These are phyloP conservation scores for Macropis europaea DNA, from an alignment of 2,888 invertebrate genomes.

Conservation along the genomic window DNA sequence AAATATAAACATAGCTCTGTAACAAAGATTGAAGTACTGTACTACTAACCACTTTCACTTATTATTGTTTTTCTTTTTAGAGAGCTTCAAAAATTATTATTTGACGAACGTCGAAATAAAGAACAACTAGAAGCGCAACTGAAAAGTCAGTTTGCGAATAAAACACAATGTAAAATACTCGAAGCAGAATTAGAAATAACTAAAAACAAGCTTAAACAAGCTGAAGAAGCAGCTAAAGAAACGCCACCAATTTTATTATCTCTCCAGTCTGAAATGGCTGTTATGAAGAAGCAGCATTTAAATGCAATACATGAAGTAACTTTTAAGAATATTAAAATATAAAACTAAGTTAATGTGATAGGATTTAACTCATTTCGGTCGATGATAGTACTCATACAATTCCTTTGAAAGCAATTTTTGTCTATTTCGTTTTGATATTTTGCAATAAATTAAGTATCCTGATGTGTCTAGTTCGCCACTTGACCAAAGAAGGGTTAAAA, in stretches of 20 bases:
- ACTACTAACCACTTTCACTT: background rate
- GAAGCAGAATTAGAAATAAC: conserved; percentile 85
- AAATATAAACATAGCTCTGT: no score
- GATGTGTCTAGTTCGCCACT: no score
- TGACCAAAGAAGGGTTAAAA: no score
- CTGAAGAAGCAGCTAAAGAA: conserved; percentile 83
- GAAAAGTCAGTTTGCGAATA: conserved; percentile 80
- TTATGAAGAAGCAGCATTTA: conserved; percentile 87
- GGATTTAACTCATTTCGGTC: no score
- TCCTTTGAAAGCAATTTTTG: no score
- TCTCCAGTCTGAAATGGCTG: conserved; percentile 87
- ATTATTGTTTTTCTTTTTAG: conserved; percentile 78
- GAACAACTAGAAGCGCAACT: conserved; percentile 87
- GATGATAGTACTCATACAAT: no score
- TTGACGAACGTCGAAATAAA: conserved; percentile 87
- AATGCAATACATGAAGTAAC: conserved; percentile 84
- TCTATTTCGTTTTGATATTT: no score
- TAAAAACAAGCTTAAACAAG: conserved; percentile 84
- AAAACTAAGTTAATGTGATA: no score
- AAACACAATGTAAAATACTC: conserved; percentile 80
- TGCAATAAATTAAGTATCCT: no score
- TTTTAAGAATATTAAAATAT: conserved; percentile 10
- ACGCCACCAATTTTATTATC: conserved; percentile 85
- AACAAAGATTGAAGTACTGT: no score
- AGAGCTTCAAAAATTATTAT: conserved; percentile 89